Conservation (phyloP, 1,140 invertebrate species). For the Daktulosphaira vitifoliae region DNA sequence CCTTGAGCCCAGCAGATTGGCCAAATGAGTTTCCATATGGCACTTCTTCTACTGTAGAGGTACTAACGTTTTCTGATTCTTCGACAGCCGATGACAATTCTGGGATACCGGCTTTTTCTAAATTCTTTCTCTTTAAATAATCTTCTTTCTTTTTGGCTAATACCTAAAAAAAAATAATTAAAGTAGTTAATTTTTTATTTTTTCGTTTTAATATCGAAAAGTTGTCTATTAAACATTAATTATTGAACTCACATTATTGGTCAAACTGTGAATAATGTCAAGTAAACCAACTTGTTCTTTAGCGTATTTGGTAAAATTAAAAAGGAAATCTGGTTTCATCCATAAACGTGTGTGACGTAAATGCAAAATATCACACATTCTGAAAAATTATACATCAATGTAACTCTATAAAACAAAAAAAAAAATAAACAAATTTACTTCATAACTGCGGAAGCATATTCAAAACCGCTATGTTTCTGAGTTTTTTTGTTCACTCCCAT, state of each 20-base stretch:
- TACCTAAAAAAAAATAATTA: slow-evolving; percentile 44
- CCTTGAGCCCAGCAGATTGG: slow-evolving; percentile 47
- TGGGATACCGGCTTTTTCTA: slow-evolving; percentile 37
- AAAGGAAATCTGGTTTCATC: slow-evolving; percentile 51
- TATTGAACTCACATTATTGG: slow-evolving; percentile 46
- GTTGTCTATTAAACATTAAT: neutral
- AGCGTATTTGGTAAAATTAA: slow-evolving; percentile 51
- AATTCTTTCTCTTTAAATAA: slow-evolving; percentile 47
- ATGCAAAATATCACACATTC: slow-evolving; percentile 64
- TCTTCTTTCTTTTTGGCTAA: slow-evolving; percentile 51
- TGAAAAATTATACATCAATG: slow-evolving; percentile 43
- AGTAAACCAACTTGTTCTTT: slow-evolving; percentile 53
- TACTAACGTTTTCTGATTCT: slow-evolving; percentile 37
- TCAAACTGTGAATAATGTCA: slow-evolving; percentile 55
- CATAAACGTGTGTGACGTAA: slow-evolving; percentile 55
- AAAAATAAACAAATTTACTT: slow-evolving; percentile 48
- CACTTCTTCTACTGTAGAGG: slow-evolving; percentile 16
- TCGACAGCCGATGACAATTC: slow-evolving; percentile 13
- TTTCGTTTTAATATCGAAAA: neutral
- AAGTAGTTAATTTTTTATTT: neutral
- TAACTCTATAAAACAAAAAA: too few species aligned
- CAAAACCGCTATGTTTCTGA: slow-evolving; percentile 54
- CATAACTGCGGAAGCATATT: slow-evolving; percentile 64
- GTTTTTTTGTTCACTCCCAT: slow-evolving; percentile 59
- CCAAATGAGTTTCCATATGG: slow-evolving; percentile 37